These are phyloP conservation scores for Drosophila meridiana DNA, from an alignment of 2,888 invertebrate genomes.

Conservation along the genomic window DNA sequence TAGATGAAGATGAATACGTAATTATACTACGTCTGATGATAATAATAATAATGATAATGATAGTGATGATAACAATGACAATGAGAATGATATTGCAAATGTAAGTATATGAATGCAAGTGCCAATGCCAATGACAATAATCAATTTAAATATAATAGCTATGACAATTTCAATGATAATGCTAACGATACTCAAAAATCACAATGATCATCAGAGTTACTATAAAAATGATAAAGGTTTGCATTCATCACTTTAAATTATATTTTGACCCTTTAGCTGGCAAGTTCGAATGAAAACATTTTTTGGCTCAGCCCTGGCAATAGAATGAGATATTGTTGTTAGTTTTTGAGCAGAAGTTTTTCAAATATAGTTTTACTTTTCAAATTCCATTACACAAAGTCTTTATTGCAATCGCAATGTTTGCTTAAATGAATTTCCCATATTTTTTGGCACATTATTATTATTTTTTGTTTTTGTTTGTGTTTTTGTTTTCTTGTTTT, in stretches of 20 bases:
- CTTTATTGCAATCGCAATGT: conserved; percentile 14
- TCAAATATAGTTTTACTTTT: conserved; percentile 6
- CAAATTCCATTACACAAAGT: conserved; percentile 18
- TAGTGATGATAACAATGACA: neutral
- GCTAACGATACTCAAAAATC: neutral
- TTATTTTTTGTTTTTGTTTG: conserved; percentile 20
- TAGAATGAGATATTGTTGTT: neutral
- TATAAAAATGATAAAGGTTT: neutral
- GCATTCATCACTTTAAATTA: neutral
- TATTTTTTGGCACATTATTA: conserved; percentile 24
- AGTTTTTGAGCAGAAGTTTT: neutral
- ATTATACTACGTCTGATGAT: neutral
- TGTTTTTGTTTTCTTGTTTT: conserved; percentile 7
- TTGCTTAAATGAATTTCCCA: conserved; percentile 30
- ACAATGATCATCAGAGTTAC: neutral
- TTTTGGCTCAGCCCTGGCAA: neutral
- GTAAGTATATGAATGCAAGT: neutral
- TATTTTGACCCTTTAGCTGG: neutral
- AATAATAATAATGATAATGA: neutral
- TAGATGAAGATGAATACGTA: neutral
- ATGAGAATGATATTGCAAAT: neutral
- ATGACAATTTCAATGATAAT: neutral
- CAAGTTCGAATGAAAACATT: neutral
- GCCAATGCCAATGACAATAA: neutral
- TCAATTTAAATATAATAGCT: neutral